Conservation (phyloP, 1,140 invertebrate genomes). For the Tetramorium parvispinum region DNA sequence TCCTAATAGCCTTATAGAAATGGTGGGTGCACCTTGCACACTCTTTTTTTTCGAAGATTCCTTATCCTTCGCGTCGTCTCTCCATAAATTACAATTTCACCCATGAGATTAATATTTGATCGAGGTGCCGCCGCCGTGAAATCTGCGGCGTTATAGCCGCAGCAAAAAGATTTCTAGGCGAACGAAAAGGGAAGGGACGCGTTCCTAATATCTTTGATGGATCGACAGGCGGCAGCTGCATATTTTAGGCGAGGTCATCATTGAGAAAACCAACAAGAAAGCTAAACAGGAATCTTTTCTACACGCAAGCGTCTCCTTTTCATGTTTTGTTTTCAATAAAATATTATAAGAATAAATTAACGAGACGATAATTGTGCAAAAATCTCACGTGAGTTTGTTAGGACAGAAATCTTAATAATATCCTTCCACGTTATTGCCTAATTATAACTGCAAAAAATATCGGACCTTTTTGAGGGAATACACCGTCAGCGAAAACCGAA, state of each 20-base stretch:
- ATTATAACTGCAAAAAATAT: conserved; percentile 26
- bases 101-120: conserved; percentile 71
- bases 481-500: neutral
- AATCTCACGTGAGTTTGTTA: neutral
- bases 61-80: neutral
- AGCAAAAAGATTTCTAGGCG: conserved; percentile 32
- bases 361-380: neutral
- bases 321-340: neutral
- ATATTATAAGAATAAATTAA: neutral
- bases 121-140: conserved; percentile 58
- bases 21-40: conserved; percentile 63
- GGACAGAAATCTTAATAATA: neutral
- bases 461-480: conserved; percentile 8
- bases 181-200: conserved; percentile 31
- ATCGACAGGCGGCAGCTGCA: conserved; percentile 70
- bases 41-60: conserved; percentile 42
- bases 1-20: conserved; percentile 66
- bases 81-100: conserved; percentile 49
- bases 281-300: conserved; percentile 47
- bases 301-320: neutral
- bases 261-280: conserved; percentile 60
- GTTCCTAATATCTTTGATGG: conserved; percentile 63
- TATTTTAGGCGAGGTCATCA: conserved; percentile 70
- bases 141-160: conserved; percentile 46
- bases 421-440: neutral